Conservation (phyloP, 2,888 invertebrate genomes). For the Timandra comae region DNA sequence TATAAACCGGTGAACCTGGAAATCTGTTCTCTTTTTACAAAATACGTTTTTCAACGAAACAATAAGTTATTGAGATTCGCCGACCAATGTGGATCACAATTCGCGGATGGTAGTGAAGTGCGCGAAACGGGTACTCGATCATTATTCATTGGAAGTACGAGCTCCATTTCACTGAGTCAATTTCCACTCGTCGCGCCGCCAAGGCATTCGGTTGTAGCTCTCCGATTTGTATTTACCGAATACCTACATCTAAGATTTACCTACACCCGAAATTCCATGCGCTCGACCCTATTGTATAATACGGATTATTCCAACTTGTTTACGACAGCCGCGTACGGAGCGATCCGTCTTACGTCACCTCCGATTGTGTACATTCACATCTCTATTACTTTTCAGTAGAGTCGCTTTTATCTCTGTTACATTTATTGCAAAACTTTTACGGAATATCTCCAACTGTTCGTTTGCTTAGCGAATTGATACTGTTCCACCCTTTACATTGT, state of each 20-base stretch:
- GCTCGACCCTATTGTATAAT: conserved; percentile 35
- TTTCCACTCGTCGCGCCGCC: conserved; percentile 29
- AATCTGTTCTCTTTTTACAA: too few species aligned
- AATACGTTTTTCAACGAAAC: too few species aligned
- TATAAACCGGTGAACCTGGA: conserved; percentile 3
- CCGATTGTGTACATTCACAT: conserved; percentile 28
- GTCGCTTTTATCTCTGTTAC: conserved; percentile 28
- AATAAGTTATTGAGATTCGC: conserved; percentile 1
- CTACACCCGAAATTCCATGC: conserved; percentile 29
- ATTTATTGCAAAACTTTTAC: conserved; percentile 29
- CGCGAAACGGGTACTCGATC: conserved; percentile 30
- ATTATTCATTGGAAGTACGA: conserved; percentile 40
- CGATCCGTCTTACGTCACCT: conserved; percentile 33
- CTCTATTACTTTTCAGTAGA: conserved; percentile 24
- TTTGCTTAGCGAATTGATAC: conserved; percentile 41
- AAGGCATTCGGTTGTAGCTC: conserved; percentile 13
- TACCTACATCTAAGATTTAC: conserved; percentile 19
- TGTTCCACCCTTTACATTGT: conserved; percentile 29
- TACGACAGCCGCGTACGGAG: conserved; percentile 28
- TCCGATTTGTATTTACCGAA: conserved; percentile 36
- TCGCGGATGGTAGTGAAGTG: conserved; percentile 21
- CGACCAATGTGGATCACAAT: conserved; percentile 11
- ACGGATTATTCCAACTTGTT: conserved; percentile 36
- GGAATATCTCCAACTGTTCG: conserved; percentile 17
- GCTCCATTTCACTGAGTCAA: conserved; percentile 34